These are phyloP conservation scores for Drosophila lutescens DNA, from an alignment of 2,888 invertebrate species.

Conservation along the genomic window DNA sequence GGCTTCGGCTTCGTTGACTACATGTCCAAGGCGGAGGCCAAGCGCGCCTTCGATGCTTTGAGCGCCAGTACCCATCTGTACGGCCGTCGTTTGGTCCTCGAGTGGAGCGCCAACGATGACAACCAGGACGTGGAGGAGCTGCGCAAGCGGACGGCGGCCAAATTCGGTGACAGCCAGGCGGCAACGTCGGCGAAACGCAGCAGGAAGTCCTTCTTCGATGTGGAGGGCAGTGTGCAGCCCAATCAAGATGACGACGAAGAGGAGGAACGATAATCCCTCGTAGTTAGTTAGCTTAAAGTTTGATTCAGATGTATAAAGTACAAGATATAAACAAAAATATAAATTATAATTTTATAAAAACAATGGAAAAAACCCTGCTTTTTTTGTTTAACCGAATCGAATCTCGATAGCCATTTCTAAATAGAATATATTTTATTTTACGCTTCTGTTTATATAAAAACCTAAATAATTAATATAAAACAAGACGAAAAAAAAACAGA, in stretches of 20 bases:
- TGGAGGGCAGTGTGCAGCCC: constrained; percentile 49
- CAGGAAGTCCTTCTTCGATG: constrained; percentile 85
- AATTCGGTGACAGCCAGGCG: constrained; percentile 84
- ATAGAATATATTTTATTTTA: constrained; percentile 74
- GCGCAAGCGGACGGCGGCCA: constrained; percentile 93
- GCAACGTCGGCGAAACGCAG: constrained; percentile 81
- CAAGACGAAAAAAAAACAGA: constrained; percentile 69
- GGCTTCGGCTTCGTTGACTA: constrained; percentile 99
- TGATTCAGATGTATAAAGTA: constrained; percentile 1
- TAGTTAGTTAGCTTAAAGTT: neutral
- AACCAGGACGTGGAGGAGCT: constrained; percentile 91
- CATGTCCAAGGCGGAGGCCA: constrained; percentile 94
- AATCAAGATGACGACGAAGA: constrained; percentile 50
- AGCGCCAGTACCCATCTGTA: constrained; percentile 99
- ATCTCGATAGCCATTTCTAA: constrained; percentile 48
- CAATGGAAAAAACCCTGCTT: neutral
- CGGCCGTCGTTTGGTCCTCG: constrained; percentile 96
- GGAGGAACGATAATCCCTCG: neutral
- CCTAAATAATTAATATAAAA: constrained; percentile 75
- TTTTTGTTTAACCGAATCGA: neutral
- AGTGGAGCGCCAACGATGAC: constrained; percentile 91
- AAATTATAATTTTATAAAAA: neutral
- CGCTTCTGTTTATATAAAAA: constrained; percentile 69
- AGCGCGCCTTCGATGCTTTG: constrained; percentile 96
- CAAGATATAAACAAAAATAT: neutral